A percentile compares a stretch with the other conserved stretches of the same genome.
These are phyloP conservation scores for Phenganax stokvisi DNA, from an alignment of 92 coral and sea anemone genomes.

Conservation along the genomic window DNA sequence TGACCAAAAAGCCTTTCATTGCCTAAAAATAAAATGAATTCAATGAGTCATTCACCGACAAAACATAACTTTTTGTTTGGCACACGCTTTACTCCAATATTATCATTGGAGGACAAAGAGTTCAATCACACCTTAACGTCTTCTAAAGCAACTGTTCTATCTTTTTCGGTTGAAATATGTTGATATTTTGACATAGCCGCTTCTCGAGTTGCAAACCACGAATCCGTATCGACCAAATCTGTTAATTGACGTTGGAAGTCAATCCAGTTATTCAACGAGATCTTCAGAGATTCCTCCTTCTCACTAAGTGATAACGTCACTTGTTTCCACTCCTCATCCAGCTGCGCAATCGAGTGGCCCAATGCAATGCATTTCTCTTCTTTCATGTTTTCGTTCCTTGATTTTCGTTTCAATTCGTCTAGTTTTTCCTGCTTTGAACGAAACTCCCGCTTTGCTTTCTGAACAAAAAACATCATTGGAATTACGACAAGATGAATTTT, in stretches of 20 bases:
- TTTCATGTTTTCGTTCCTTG: conserved; percentile 9
- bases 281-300: conserved; percentile 63
- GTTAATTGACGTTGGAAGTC: conserved; percentile 76
- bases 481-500: not conserved
- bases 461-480: not conserved
- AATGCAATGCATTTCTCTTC: not conserved
- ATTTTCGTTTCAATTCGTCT: conserved; percentile 32
- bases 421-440: conserved; percentile 32
- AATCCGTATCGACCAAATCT: conserved; percentile 72
- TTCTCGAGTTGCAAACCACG: conserved; percentile 88
- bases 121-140: conserved; percentile 77
- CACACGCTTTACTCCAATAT: not conserved
- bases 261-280: conserved; percentile 77
- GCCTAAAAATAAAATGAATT: conserved; percentile 54
- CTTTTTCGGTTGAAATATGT: conserved; percentile 75
- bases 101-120: not conserved
- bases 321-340: conserved; percentile 38
- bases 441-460: conserved; percentile 48
- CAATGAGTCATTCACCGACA: not conserved
- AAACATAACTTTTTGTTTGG: not conserved
- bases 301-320: conserved; percentile 57
- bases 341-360: conserved; percentile 18
- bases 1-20: conserved; percentile 87
- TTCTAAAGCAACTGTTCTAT: conserved; percentile 79
- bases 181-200: conserved; percentile 81